Percentiles rank a stretch among this genome's conserved stretches.
phyloP scores from a whole-genome alignment of 1,140 invertebrate species.

The Drosophila biarmipes region DNA sequence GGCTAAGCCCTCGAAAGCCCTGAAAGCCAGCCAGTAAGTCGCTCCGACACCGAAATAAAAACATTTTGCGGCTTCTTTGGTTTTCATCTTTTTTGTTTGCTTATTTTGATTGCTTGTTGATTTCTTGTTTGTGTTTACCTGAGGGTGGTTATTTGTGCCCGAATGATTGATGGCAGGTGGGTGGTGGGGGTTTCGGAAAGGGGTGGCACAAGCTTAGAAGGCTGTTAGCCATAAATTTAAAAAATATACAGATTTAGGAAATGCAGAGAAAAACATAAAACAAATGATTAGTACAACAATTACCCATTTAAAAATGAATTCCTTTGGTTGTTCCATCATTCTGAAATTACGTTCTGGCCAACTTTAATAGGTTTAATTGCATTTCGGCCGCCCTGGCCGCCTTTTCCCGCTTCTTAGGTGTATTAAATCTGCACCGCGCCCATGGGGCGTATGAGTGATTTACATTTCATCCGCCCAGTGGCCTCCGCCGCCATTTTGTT shows the following conservation, averaged over 20 bases:
- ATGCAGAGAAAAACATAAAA: too few relatives aligned
- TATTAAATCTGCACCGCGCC: conserved; percentile 29
- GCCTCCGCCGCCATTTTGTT: conserved; percentile 67
- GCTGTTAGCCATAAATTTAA: neutral
- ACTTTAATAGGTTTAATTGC: conserved; percentile 25
- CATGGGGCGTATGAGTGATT: conserved; percentile 70
- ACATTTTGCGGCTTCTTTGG: conserved; percentile 44
- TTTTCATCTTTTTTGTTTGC: conserved; percentile 31
- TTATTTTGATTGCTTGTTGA: conserved; percentile 32
- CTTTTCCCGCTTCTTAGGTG: conserved; percentile 20
- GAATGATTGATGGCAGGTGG: conserved; percentile 19
- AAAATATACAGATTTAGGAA: neutral
- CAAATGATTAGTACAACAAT: too few relatives aligned
- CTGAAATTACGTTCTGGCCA: neutral
- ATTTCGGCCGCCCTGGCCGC: conserved; percentile 4
- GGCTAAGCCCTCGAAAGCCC: conserved; percentile 16
- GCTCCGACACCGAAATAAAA: conserved; percentile 33
- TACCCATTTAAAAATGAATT: too few relatives aligned
- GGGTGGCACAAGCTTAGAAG: neutral
- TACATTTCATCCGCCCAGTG: conserved; percentile 43
- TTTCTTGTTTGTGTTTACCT: conserved; percentile 32
- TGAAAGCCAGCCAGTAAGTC: conserved; percentile 32
- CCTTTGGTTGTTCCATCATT: neutral
- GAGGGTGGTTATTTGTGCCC: conserved; percentile 5
- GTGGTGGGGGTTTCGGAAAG: neutral